phyloP scores from a whole-genome alignment of 2,113 vertebrate genomes.

The Malurus melanocephalus region DNA sequence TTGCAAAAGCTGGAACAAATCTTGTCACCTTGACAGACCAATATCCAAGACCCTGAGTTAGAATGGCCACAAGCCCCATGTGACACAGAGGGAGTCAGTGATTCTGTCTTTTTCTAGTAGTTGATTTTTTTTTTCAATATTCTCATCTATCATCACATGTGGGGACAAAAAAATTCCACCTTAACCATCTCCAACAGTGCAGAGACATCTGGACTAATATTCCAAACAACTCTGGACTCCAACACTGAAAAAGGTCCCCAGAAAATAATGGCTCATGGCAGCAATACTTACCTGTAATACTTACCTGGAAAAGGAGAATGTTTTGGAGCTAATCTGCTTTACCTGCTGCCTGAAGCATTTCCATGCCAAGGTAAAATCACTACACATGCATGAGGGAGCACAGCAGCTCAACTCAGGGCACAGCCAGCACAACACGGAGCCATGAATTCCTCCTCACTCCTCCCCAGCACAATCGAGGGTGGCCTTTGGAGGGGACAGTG shows the following conservation, averaged over 20 bases:
- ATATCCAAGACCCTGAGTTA: background rate
- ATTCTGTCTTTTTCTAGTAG: background rate
- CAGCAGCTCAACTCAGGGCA: background rate
- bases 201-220: background rate
- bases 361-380: background rate
- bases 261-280: background rate
- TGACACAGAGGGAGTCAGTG: background rate
- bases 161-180: background rate
- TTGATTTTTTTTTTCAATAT: background rate
- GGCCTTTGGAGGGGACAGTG: conserved; percentile 23
- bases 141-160: background rate
- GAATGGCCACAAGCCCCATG: background rate
- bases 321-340: background rate
- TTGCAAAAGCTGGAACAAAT: background rate
- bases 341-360: background rate
- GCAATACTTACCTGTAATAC: background rate
- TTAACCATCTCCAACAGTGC: background rate
- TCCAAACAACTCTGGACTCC: background rate
- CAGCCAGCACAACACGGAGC: rapidly evolving
- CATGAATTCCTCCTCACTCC: background rate
- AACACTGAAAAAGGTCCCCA: background rate
- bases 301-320: background rate
- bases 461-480: background rate
- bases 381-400: background rate
- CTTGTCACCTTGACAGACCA: background rate